Base-by-base conservation (phyloP, 1,140 invertebrate species). In the Aradophagus sp. region DNA sequence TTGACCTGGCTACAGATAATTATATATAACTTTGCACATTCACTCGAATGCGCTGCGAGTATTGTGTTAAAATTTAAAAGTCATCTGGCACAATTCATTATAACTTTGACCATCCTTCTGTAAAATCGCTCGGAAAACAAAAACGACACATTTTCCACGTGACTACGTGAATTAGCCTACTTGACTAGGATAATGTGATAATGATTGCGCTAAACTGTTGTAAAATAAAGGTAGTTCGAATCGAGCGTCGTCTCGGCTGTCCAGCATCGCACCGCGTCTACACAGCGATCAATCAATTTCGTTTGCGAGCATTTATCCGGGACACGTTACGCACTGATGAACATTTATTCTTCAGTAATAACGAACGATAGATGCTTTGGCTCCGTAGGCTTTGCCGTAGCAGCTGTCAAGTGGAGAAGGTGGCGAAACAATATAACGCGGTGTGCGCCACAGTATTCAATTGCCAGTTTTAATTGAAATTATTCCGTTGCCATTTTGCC, bases 271-370 rank as follows among this genome's bases (percentile, higher is more conserved):
- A 63, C 58, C 45, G 58, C 8, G n/a, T 8, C 4, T 23, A 32
- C 38, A 13, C 52, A 31, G 31, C 45, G 67, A 62, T 70, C 67
- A 58, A 70, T 70, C 67, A 70, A 70, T 58, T 61, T 69, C 56
- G 32, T 35, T 50, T 31, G 17, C 34, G 7, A 27, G 26, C 39
- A 52, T 58, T 70, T 63, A 47, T 63, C 44, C 26, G 45, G 42
- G 34, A 47, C 59, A 53, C 39, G 69, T 62, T 44, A 61, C 61
- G 55, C 55, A 48, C 41, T 44, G 61, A 66, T 61, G 68, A 59
- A 59, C 41, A 50, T 34, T 65, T 61, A 65, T 71, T 65, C 53
- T 48, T 71, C 52, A 42, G 23, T 20, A n/a, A n/a, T n/a, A n/a
- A n/a, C n/a, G n/a, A n/a, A n/a, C n/a, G 55, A 38, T 63, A 45